Conservation (phyloP, 1,140 invertebrate species). For the Achroia grisella region DNA sequence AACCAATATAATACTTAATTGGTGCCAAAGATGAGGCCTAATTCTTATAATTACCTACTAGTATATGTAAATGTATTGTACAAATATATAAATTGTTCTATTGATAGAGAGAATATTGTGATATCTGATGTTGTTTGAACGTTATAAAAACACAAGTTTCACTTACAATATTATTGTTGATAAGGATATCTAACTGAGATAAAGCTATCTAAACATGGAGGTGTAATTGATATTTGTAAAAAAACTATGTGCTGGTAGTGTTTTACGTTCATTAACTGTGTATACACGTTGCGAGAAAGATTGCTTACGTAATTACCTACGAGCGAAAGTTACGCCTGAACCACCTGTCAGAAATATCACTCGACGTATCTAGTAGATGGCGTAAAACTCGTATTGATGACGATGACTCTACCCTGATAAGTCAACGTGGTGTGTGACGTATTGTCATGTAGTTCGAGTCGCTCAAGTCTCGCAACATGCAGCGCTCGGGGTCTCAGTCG, state of each 20-base stretch:
- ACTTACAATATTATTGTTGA: slow-evolving; percentile 26
- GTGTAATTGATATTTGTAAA: slow-evolving; percentile 11
- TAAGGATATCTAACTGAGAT: slow-evolving; percentile 32
- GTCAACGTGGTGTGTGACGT: slow-evolving; percentile 31
- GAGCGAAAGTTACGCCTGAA: slow-evolving; percentile 7
- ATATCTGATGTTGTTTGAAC: slow-evolving; percentile 25
- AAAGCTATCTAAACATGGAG: slow-evolving; percentile 24
- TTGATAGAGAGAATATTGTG: slow-evolving; percentile 13
- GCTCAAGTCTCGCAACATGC: slow-evolving; percentile 62
- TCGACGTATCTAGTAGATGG: background rate
- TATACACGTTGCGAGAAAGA: background rate
- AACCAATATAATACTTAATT: slow-evolving; percentile 8
- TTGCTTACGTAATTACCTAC: slow-evolving; percentile 15
- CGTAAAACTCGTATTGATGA: background rate
- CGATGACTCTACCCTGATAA: slow-evolving; percentile 17
- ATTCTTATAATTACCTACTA: slow-evolving; percentile 9
- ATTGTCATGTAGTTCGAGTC: slow-evolving; percentile 36
- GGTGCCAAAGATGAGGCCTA: slow-evolving; percentile 30
- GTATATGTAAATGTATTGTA: background rate
- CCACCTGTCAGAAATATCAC: background rate
- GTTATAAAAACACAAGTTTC: slow-evolving; percentile 28
- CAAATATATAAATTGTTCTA: background rate
- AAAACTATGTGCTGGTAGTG: slow-evolving; percentile 3
- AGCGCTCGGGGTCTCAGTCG: slow-evolving; percentile 73
- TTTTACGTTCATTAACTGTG: slow-evolving; percentile 11